These are phyloP conservation scores for Drosophila mercatorum DNA, from an alignment of 2,888 invertebrate species.

Conservation along the genomic window DNA sequence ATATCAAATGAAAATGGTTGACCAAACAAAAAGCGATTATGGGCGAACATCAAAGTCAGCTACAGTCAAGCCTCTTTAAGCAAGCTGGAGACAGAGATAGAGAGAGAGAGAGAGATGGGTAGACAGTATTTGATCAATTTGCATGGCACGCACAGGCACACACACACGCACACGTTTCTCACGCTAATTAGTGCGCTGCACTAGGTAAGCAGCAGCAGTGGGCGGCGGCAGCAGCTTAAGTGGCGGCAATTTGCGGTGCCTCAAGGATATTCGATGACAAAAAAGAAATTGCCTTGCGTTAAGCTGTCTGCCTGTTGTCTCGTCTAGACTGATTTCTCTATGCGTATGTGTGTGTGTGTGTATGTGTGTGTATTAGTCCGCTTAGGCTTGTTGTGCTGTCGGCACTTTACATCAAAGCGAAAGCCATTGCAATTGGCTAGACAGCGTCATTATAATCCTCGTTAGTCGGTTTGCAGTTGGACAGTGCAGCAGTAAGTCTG, in stretches of 20 bases:
- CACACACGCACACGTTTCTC: slow-evolving; percentile 45
- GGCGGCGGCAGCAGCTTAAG: slow-evolving; percentile 57
- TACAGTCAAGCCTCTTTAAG: slow-evolving; percentile 20
- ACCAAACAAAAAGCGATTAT: slow-evolving; percentile 76
- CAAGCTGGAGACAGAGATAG: not conserved
- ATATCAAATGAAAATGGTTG: slow-evolving; percentile 80
- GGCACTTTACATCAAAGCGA: slow-evolving; percentile 78
- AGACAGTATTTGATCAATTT: slow-evolving; percentile 26
- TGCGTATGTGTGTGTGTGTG: slow-evolving; percentile 12
- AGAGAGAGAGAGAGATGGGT: not conserved
- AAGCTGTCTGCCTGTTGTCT: slow-evolving; percentile 71
- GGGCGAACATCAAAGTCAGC: slow-evolving; percentile 68
- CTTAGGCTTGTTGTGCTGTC: slow-evolving; percentile 77
- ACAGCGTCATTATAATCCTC: slow-evolving; percentile 78
- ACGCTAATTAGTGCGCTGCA: slow-evolving; percentile 69
- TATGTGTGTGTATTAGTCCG: slow-evolving; percentile 73
- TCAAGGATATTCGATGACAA: slow-evolving; percentile 80
- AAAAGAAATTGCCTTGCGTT: slow-evolving; percentile 76
- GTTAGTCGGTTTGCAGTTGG: slow-evolving; percentile 66
- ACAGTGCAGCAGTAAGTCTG: slow-evolving; percentile 23
- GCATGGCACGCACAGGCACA: not conserved
- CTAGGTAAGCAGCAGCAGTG: not conserved
- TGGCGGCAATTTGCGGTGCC: slow-evolving; percentile 76
- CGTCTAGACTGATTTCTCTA: slow-evolving; percentile 71
- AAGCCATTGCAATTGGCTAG: slow-evolving; percentile 79